These are phyloP conservation scores for Telmatherina bonti DNA, from an alignment of 2,797 vertebrate species.

Conservation along the genomic window DNA sequence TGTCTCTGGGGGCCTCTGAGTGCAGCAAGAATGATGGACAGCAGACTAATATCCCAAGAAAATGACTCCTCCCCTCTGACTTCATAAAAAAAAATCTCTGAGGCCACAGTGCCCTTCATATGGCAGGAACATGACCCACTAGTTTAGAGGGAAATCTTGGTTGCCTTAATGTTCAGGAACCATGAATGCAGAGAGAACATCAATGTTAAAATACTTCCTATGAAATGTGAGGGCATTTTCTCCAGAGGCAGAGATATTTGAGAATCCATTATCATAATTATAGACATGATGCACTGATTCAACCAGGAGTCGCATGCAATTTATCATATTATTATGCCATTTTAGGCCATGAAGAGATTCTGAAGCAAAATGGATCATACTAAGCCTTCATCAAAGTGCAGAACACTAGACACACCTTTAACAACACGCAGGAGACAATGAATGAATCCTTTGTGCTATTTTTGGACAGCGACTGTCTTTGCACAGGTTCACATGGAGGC, in stretches of 20 bases:
- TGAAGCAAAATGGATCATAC: background rate
- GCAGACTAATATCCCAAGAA: constrained; percentile 73
- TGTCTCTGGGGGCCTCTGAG: constrained; percentile 65
- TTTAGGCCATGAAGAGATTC: background rate
- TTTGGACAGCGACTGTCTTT: constrained; percentile 38
- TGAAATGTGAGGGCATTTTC: constrained; percentile 41
- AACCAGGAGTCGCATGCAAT: background rate
- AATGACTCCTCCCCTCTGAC: constrained; percentile 69
- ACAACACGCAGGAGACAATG: constrained; percentile 25
- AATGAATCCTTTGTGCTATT: constrained; percentile 40
- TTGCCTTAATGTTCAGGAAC: background rate
- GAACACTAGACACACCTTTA: constrained; percentile 26
- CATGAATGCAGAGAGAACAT: constrained; percentile 21
- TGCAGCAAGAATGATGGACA: constrained; percentile 77
- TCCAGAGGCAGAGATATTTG: background rate
- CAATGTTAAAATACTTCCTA: constrained; percentile 37
- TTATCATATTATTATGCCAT: background rate
- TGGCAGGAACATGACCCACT: constrained; percentile 35
- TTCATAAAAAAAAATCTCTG: constrained; percentile 58
- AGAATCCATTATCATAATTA: constrained; percentile 4
- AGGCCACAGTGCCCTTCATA: constrained; percentile 69
- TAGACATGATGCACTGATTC: constrained; percentile 7
- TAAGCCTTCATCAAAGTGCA: constrained; percentile 1
- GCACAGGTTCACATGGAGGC: constrained; percentile 17
- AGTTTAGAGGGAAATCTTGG: constrained; percentile 6